These are phyloP conservation scores for Takifugu ocellatus DNA, from an alignment of 2,797 vertebrate genomes.

Conservation along the genomic window DNA sequence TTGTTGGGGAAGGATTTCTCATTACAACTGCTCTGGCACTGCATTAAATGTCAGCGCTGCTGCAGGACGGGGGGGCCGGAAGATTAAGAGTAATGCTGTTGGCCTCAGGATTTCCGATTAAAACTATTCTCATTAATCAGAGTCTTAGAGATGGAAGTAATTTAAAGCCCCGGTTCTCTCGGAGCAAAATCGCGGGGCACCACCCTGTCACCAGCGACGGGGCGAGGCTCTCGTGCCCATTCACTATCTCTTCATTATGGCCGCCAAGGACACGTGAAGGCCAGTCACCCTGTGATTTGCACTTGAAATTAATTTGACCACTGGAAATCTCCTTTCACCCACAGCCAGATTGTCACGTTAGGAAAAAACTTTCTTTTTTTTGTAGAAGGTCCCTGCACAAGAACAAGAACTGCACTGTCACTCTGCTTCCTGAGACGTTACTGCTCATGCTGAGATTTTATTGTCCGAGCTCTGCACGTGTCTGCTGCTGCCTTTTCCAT, in stretches of 20 bases:
- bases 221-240: constrained; percentile 55
- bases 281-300: constrained; percentile 52
- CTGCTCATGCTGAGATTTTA: no score
- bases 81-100: constrained; percentile 80
- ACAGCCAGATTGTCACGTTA: constrained; percentile 12
- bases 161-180: constrained; percentile 71
- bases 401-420: no score
- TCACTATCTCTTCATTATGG: constrained; percentile 65
- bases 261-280: constrained; percentile 71
- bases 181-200: constrained; percentile 70
- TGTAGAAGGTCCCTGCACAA: no score
- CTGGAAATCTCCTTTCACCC: constrained; percentile 35
- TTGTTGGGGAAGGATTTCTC: constrained; percentile 72
- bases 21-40: constrained; percentile 75
- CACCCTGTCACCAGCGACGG: constrained; percentile 62
- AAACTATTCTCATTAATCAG: constrained; percentile 80
- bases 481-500: no score
- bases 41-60: constrained; percentile 78
- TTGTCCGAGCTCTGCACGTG: no score
- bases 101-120: constrained; percentile 79
- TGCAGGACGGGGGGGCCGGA: constrained; percentile 62
- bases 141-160: constrained; percentile 75
- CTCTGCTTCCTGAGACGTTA: no score
- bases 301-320: constrained; percentile 55
- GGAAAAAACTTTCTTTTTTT: constrained; percentile 2